Base-by-base conservation (phyloP, 2,113 vertebrate species). In the Syrrhaptes paradoxus region DNA sequence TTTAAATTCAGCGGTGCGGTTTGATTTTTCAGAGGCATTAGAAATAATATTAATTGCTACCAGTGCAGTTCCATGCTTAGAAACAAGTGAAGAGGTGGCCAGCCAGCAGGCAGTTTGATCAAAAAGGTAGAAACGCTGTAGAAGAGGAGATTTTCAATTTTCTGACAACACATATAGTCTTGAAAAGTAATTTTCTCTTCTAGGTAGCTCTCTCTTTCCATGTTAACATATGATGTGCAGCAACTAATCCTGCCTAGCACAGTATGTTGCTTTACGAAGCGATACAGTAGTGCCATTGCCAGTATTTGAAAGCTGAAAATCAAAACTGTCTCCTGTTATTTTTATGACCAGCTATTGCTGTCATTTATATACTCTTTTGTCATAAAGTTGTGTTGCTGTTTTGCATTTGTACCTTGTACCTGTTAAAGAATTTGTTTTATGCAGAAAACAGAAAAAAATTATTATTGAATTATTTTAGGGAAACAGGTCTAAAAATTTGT, bases 21-120 rank as follows among this genome's bases (percentile, higher is more conserved):
- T 83, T 91, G 78, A 78, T 91, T 90, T 93, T 94, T 92, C 25
- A 57, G 75, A 87, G 49, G 18, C 21, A 29, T 67, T 76, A 73
- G 51, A 82, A 87, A 61, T 32, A 49, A n/a, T 32, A 25, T 71
- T n/a, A 87, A 51, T 32, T 58, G n/a, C 51, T 70, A 38, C 12
- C 43, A 63, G 34, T 58, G 59, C n/a, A 41, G 29, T 77, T 73
- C 9, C 19, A 13, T 54, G 26, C 54, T 82, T 20, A 68, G 71
- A 87, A 91, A 48, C 26, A 58, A 58, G 38, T 14, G 38, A 63
- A 29, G 75, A 73, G 45, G 12, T 57, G n/a, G 63, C 45, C 38
- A 58, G 21, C n/a, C 57, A 71, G 38, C 5, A 34, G n/a, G 15
- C 31, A 83, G 34, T 31, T 32, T 88, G 45, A 76, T 73, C 28